Conservation (phyloP, 2,797 vertebrate species). For the Parauchenoglanis punctatus region DNA sequence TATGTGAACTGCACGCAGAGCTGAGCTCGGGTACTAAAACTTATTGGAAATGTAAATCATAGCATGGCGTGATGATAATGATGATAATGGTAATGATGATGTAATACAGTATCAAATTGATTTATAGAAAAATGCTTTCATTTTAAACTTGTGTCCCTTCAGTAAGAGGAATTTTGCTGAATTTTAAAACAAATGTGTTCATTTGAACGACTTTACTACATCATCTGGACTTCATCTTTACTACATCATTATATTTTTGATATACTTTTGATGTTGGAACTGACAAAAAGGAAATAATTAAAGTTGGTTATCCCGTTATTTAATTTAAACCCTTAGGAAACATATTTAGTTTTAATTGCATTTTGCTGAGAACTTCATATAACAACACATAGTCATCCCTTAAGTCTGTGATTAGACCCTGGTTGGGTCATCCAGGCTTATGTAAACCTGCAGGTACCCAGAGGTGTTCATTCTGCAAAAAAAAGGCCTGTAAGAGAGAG, state of each 20-base stretch:
- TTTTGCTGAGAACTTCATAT: not conserved
- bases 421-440: not conserved
- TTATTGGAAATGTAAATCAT: constrained; percentile 11
- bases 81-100: not conserved
- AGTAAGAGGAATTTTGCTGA: not conserved
- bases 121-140: not conserved
- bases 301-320: not conserved
- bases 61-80: not conserved
- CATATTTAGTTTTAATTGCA: not conserved
- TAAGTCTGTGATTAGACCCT: not conserved
- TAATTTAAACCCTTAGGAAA: not conserved
- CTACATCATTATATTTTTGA: not conserved
- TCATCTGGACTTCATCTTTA: not conserved
- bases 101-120: not conserved
- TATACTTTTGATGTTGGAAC: not conserved
- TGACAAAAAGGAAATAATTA: not conserved
- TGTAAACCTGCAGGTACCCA: not conserved
- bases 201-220: not conserved
- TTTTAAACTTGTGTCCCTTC: not conserved
- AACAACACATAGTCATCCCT: not conserved
- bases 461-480: constrained; percentile 1
- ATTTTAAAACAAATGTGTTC: not conserved
- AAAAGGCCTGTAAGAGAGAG: constrained; percentile 17
- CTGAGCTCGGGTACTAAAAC: not conserved
- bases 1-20: not conserved